A percentile compares a stretch with the other conserved stretches of the same genome.
These are phyloP conservation scores for Dioctria linearis DNA, from an alignment of 2,888 invertebrate species.

Conservation along the genomic window DNA sequence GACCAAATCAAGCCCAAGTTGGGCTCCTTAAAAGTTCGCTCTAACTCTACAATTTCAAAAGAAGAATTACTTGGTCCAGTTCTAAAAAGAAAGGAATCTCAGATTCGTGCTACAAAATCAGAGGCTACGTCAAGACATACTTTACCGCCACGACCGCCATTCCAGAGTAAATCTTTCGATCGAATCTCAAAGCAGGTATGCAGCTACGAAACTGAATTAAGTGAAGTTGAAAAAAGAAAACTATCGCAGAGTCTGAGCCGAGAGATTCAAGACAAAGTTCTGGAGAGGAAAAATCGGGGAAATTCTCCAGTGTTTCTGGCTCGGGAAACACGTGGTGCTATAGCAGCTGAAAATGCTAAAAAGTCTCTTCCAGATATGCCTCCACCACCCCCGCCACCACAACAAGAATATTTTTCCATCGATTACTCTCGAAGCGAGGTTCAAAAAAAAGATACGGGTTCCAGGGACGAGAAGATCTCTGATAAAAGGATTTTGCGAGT, in stretches of 20 bases:
- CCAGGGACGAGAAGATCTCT: constrained; percentile 45
- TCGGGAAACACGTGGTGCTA: constrained; percentile 77
- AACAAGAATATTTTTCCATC: constrained; percentile 58
- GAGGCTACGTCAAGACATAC: constrained; percentile 46
- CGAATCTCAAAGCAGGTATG: constrained; percentile 62
- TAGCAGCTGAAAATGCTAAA: constrained; percentile 74
- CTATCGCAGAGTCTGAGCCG: constrained; percentile 82
- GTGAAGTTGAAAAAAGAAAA: constrained; percentile 81
- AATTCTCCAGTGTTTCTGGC: constrained; percentile 70
- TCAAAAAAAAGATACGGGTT: constrained; percentile 60
- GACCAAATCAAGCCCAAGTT: constrained; percentile 67
- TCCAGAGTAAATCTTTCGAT: constrained; percentile 56
- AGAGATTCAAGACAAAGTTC: constrained; percentile 79
- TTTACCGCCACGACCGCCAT: constrained; percentile 47
- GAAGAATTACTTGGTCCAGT: constrained; percentile 70
- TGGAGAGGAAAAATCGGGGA: constrained; percentile 60
- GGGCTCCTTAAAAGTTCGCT: constrained; percentile 73
- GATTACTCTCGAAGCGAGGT: constrained; percentile 62
- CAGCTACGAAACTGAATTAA: constrained; percentile 62
- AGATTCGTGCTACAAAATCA: constrained; percentile 64
- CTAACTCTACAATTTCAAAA: constrained; percentile 74
- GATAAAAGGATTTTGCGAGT: constrained; percentile 31
- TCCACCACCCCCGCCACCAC: constrained; percentile 62
- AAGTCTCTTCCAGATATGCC: constrained; percentile 65
- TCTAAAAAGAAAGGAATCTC: constrained; percentile 64